Evolutionary conservation across 2,113 vertebrate genomes (phyloP), one percentile per base, ranked within the genome.

Genomic region (Irena cyanogastra): DNA sequence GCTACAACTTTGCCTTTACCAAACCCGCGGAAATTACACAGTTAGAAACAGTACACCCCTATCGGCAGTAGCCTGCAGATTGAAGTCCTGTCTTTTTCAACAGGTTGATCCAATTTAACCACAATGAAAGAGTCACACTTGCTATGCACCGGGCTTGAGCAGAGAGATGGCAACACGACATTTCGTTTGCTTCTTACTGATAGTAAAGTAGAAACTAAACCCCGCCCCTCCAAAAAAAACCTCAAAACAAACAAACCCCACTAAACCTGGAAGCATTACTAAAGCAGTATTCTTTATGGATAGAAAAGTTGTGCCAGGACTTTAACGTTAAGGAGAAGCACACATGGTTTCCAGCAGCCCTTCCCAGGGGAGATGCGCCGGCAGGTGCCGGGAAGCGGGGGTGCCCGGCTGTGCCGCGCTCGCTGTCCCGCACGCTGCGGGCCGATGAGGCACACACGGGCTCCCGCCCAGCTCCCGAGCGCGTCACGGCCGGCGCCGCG

Each of bases 261-360:
- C 21, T 49, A 41, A 47, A 33, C 9, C 9, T 7, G 16, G 8
- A 56, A 13, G 5, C 22, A 3, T 4, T 44, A 52, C 2, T 30
- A 15, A 16, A 68, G 10, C 24, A 26, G 11, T 0, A 7, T 13
- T 18, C n/a, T 17, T 21, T 3, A 47, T 0, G 5, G 9, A 18
- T 0, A 56, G 7, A 30, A 12, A 53, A 90, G 47, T 8, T n/a
- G 22, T 1, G 26, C 22, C 15, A 12, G 52, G 30, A 56, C n/a
- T 3, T 22, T 5, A 4, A 4, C 3, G 8, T 0, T 5, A 9
- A 20, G 6, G 9, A 8, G 16, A 16, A 16, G 3, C 31, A 39
- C 11, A 2, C 0, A 1, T 0, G 2, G 15, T 17, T 37, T 9
- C 5, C 16, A 57, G 21, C 41, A 47, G 44, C 16, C 41, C 3